phyloP scores from a whole-genome alignment of 2,113 vertebrate species.

The Muntiacus muntjak region DNA sequence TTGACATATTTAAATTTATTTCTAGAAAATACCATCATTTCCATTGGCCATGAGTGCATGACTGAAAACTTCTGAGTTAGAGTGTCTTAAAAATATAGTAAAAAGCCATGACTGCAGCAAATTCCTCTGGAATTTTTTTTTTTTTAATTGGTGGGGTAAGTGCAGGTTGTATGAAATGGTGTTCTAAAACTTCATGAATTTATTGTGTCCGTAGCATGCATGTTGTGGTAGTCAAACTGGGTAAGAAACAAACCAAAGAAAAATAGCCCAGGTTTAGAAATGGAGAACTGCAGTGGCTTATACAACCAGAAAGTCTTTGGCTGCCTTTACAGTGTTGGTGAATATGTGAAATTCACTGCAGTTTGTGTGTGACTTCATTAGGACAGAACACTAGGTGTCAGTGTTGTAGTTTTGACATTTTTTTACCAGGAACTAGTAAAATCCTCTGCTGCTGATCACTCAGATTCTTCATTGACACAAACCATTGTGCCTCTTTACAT shows the following conservation, averaged over 20 bases:
- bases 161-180: background rate
- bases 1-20: background rate
- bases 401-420: conserved; percentile 65
- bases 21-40: background rate
- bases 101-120: background rate
- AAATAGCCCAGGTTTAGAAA: background rate
- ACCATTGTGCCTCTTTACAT: background rate
- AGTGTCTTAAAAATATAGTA: background rate
- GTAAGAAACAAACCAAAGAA: background rate
- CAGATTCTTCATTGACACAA: background rate
- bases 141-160: background rate
- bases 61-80: background rate
- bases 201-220: background rate
- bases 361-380: background rate
- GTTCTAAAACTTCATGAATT: background rate
- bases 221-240: background rate
- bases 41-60: background rate
- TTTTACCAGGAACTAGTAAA: background rate
- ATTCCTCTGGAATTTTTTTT: background rate
- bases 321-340: background rate
- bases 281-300: background rate
- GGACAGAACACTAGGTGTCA: conserved; percentile 77
- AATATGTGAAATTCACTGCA: background rate
- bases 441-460: background rate
- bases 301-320: background rate